Conservation (phyloP, 2,113 vertebrate genomes). For the Pseudorasbora parva region DNA sequence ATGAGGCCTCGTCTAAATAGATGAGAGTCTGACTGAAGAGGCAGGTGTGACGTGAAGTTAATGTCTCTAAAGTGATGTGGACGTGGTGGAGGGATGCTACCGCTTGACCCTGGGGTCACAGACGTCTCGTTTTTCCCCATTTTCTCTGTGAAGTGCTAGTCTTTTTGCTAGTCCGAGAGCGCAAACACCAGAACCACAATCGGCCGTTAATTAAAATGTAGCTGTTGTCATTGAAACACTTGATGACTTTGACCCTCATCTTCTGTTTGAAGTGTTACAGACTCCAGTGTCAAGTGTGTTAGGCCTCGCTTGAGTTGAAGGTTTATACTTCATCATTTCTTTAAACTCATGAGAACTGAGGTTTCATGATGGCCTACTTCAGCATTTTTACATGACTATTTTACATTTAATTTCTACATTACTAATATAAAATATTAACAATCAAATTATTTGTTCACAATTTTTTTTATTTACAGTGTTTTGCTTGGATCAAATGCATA, state of each 20-base stretch:
- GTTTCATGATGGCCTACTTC: not conserved
- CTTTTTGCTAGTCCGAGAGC: constrained; percentile 5
- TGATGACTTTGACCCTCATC: constrained; percentile 3
- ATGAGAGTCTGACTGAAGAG: constrained; percentile 61
- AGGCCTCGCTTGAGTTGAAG: not conserved
- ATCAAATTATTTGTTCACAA: not conserved
- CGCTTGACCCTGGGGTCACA: not conserved
- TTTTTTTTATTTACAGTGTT: not conserved
- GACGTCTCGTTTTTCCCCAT: not conserved
- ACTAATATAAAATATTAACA: not conserved
- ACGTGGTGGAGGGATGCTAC: constrained; percentile 54
- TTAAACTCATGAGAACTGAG: not conserved
- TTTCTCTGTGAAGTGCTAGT: not conserved
- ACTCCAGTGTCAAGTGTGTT: not conserved
- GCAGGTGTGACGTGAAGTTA: constrained; percentile 49
- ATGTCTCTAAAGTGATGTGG: constrained; percentile 50
- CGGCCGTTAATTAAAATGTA: constrained; percentile 1
- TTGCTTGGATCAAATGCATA: not conserved
- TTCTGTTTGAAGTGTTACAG: not conserved
- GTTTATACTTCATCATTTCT: not conserved
- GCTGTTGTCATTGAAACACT: constrained; percentile 15
- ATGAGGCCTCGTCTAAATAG: constrained; percentile 9
- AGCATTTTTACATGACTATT: not conserved
- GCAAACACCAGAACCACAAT: not conserved
- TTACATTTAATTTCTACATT: not conserved